Evolutionary conservation across 2,888 invertebrate species (phyloP).

Genomic region (Nomada flava): DNA sequence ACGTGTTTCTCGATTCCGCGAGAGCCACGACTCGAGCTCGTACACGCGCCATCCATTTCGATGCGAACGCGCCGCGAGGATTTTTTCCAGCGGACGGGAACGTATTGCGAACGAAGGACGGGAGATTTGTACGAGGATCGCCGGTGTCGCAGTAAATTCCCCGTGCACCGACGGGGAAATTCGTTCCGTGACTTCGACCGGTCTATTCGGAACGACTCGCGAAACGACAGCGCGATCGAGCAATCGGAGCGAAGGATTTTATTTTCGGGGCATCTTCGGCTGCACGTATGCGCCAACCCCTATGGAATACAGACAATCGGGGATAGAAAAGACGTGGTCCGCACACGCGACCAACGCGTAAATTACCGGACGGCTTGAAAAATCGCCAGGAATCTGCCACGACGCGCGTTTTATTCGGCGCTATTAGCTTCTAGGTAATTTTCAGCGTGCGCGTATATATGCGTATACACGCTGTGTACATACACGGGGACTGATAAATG

Average conservation of each 20-base stretch:
- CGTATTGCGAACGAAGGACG: constrained; percentile 48
- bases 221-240: not conserved
- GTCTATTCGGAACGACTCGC: too few relatives aligned
- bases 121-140: constrained; percentile 54
- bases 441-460: constrained; percentile 13
- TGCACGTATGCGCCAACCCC: not conserved
- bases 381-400: constrained; percentile 53
- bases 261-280: too few relatives aligned
- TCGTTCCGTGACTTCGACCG: constrained; percentile 5
- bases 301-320: not conserved
- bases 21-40: constrained; percentile 29
- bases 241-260: too few relatives aligned
- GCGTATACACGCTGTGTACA: not conserved
- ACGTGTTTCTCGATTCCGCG: constrained; percentile 66
- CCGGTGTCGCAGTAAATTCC: constrained; percentile 43
- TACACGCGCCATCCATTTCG: constrained; percentile 63
- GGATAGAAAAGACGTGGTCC: not conserved
- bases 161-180: constrained; percentile 24
- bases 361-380: constrained; percentile 54
- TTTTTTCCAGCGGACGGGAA: constrained; percentile 47
- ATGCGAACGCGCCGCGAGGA: constrained; percentile 36
- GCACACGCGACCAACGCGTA: constrained; percentile 26
- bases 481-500: constrained; percentile 55
- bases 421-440: constrained; percentile 64
- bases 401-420: constrained; percentile 52